Base-by-base conservation (phyloP, 2,797 vertebrate species). In the Neosilurus hyrtlii region DNA sequence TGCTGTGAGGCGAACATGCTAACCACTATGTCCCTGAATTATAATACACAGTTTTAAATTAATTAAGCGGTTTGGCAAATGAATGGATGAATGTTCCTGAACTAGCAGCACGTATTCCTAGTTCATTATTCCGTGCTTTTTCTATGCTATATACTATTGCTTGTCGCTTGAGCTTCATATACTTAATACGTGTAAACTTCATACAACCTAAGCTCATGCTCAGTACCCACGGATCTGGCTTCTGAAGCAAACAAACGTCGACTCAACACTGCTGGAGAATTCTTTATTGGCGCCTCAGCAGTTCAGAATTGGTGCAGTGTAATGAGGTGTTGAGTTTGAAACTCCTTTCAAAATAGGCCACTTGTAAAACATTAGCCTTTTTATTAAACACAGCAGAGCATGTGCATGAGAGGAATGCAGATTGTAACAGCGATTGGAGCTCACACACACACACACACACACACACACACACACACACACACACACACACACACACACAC, bases 331-430 rank as follows among this genome's bases (percentile, higher is more conserved):
- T 79, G 62, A 56, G 78, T 68, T 80, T 68, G 78, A 80, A 77
- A 62, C 57, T 24, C 74, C 35, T 43, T 14, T 35, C 75, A 62
- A 67, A 80, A 67, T 35, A 66, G 63, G 63, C 24, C 26, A 66
- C 63, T 66, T 67, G 78, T 80, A 66, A 66, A 80, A 80, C 78
- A 80, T 80, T 80, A 35, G 63, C 62, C 78, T 80, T 67, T 63
- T 67, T 67, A 68, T 67, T 80, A 80, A 80, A 68, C 63, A 80
- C 78, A 66, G 26, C 77, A 66, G 49, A 66, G 62, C 26, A 56
- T 54, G 51, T 66, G 78, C 62, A 80, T 68, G 78, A 68, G 51
- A 54, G 49, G 62, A 80, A 80, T 80, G 65, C 26, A 56, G 51
- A 80, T 80, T 22, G 63, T 43, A 67, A 80, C 63, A 52, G 51